Evolutionary conservation across 2,888 invertebrate species (phyloP), one percentile per base, ranked within the genome.

Genomic region (Leptarthrus brevirostris): DNA sequence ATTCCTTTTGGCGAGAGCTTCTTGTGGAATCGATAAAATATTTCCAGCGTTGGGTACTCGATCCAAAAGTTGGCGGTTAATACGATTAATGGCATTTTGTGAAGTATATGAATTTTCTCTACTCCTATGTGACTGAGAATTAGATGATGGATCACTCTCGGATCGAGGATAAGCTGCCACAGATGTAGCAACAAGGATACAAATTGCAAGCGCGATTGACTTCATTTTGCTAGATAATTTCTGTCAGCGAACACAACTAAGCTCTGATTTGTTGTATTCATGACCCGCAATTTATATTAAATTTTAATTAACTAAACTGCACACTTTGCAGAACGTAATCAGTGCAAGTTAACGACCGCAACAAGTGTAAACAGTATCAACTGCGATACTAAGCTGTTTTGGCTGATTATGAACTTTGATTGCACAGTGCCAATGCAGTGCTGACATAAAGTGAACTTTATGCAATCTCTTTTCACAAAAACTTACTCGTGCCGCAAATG

Each of bases 41-140:
- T 58, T 24, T 6, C n/a, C 49, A 22, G 58, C 72, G 14, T 44
- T 49, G 34, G 72, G 54, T 16, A 54, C 22, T 2, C 70, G 34
- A 16, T 71, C 53, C 10, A 40, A 6, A n/a, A 71, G 24, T 1
- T 1, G 1, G 10, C 12, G 14, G 1, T 53, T 20, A 36, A 54
- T n/a, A 0, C 54, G 52, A 2, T 10, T 2, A n/a, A 53, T 22
- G 6, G 8, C 14, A 40, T 71, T 71, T 12, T 40, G 44, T 1
- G 0, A 24, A 24, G 12, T 12, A 0, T 8, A 12, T 12, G 8
- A 8, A 12, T 12, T 20, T 12, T 58, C 36, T 0, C 8, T 18
- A 18, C 36, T 36, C 20, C 14, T 56, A 10, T 26, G 30, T 3
- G 6, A 18, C 2, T 18, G 40, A 3, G 8, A 40, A 40, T n/a